Conservation (phyloP, 2,888 invertebrate species). For the Rhorus exstirpatorius region DNA sequence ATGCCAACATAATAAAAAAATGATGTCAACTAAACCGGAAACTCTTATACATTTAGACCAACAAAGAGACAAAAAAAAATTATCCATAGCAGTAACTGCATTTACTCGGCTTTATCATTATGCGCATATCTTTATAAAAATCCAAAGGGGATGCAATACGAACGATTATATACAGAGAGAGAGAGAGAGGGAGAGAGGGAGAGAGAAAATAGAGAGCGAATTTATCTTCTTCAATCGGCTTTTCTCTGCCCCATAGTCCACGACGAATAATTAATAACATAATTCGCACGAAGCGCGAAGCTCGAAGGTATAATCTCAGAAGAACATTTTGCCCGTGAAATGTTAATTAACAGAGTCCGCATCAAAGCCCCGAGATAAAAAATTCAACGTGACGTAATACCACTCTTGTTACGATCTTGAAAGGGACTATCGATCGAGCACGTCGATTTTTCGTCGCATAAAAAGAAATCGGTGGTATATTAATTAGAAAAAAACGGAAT, state of each 20-base stretch:
- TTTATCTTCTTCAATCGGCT: conserved; percentile 58
- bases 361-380: conserved; percentile 46
- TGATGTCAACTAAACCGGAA: no score
- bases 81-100: background rate
- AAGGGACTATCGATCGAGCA: conserved; percentile 25
- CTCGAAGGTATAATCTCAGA: conserved; percentile 55
- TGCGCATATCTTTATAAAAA: conserved; percentile 10
- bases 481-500: conserved; percentile 3
- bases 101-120: conserved; percentile 2
- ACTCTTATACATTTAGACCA: no score
- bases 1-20: background rate
- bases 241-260: conserved; percentile 53
- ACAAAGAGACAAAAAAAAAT: conserved; percentile 17
- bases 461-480: background rate
- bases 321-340: conserved; percentile 66
- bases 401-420: background rate
- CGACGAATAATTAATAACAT: conserved; percentile 69
- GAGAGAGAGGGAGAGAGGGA: conserved; percentile 8
- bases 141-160: background rate
- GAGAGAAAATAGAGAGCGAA: conserved; percentile 18
- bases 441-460: background rate
- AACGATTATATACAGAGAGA: background rate
- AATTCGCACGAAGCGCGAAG: conserved; percentile 60
- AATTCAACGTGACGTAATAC: conserved; percentile 40
- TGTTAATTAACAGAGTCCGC: conserved; percentile 69